phyloP scores from a whole-genome alignment of 2,113 vertebrate genomes.

The Oryzias woworae region DNA sequence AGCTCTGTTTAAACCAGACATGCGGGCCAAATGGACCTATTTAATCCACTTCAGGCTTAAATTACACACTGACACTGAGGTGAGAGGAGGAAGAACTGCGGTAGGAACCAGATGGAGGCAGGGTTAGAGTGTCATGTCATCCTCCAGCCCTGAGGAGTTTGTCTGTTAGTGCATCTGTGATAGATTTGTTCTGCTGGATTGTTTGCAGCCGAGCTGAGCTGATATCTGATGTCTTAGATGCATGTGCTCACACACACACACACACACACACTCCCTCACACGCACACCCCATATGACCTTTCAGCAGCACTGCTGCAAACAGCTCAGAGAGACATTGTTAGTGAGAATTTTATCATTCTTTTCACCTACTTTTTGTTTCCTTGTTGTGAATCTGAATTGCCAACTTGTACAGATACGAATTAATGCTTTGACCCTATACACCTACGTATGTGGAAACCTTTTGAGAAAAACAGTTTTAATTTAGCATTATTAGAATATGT shows the following conservation, averaged over 20 bases:
- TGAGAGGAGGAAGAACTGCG: constrained; percentile 38
- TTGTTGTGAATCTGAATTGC: constrained; percentile 54
- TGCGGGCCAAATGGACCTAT: constrained; percentile 19
- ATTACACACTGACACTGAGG: constrained; percentile 29
- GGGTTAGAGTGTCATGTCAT: constrained; percentile 20
- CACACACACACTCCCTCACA: constrained; percentile 13
- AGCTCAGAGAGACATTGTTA: constrained; percentile 42
- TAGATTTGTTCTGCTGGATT: constrained; percentile 49
- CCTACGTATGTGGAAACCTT: neutral
- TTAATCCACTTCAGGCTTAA: constrained; percentile 25
- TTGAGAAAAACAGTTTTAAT: constrained; percentile 26
- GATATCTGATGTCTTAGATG: constrained; percentile 12
- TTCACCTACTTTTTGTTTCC: constrained; percentile 68
- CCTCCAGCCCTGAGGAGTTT: constrained; percentile 22
- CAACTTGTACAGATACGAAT: constrained; percentile 51
- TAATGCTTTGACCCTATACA: constrained; percentile 25
- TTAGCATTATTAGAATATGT: constrained; percentile 29
- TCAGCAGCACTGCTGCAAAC: constrained; percentile 48
- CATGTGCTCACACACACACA: constrained; percentile 10
- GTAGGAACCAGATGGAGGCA: constrained; percentile 25
- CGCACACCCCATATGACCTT: constrained; percentile 52
- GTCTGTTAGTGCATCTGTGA: constrained; percentile 47
- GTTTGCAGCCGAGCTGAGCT: constrained; percentile 40
- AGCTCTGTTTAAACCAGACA: constrained; percentile 23
- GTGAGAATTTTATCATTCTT: constrained; percentile 50